Base-by-base conservation (phyloP, 2,797 vertebrate species). In the Catamblyrhynchus diadema region DNA sequence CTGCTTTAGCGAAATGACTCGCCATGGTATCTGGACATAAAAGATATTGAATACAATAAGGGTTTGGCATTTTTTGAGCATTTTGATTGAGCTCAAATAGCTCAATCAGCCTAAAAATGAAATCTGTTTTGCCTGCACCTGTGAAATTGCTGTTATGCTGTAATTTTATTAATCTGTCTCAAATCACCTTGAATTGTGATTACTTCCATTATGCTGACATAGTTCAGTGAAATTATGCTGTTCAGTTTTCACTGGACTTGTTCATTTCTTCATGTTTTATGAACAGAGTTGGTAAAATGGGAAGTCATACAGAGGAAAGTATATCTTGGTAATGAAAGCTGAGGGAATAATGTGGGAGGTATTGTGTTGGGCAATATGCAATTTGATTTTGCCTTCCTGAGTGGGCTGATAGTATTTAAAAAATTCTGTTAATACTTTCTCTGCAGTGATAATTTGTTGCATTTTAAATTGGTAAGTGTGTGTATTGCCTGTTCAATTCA, bases 321-420 rank as follows among this genome's bases (percentile, higher is more conserved):
- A 48, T 86, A 87, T 91, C 94, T 86, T 21, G 10, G 65, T 86
- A 95, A 71, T 90, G 89, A 81, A 96, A 96, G 90, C 88, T 93
- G 98, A 98, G 98, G 98, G 98, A 98, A 98, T 98, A 98, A 97
- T 97, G 98, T 98, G 97, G 98, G 98, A 98, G 98, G 98, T 96
- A 97, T 94, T 96, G 94, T 93, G 90, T 96, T 95, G 96, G 95
- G 95, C 95, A 97, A 97, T 97, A 97, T 97, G 95, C 95, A 96
- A 99, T 99, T 98, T 98, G 97, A 98, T 97, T 98, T 97, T 98
- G 98, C 98, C 96, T 97, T 97, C 92, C 90, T 94, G 96, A 88
- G 99, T 99, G 98, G 99, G 99, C 96, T 95, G 98, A 83, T 94
- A 98, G 98, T 97, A 99, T 98, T 98, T 97, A 96, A 98, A 98